A percentile compares a stretch with the other conserved stretches of the same genome.
phyloP scores from a whole-genome alignment of 1,140 invertebrate genomes.

The Nephila pilipes region DNA sequence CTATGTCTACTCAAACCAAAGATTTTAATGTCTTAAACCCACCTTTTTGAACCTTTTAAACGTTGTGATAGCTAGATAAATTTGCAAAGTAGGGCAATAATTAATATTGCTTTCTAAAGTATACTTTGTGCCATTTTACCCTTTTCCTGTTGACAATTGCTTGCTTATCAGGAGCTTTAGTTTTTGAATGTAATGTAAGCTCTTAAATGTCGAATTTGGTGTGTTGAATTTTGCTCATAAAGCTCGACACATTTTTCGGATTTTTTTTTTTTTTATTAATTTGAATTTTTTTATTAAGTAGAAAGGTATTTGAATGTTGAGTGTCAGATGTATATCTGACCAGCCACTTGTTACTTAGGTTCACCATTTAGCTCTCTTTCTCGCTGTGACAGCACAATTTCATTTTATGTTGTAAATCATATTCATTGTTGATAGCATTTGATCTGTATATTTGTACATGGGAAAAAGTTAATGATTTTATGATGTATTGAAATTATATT shows the following conservation, averaged over 20 bases:
- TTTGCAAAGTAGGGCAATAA: conserved; percentile 52
- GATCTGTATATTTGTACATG: conserved; percentile 73
- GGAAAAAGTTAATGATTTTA: conserved; percentile 53
- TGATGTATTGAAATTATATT: conserved; percentile 29
- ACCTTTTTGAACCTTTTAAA: conserved; percentile 74
- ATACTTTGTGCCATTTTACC: conserved; percentile 57
- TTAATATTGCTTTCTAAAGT: conserved; percentile 45
- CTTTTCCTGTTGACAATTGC: conserved; percentile 19
- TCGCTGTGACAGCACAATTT: conserved; percentile 75
- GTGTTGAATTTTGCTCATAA: conserved; percentile 54
- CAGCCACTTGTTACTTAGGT: conserved; percentile 73
- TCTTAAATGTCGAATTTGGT: conserved; percentile 57
- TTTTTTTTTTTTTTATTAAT: neutral
- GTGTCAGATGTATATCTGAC: conserved; percentile 53
- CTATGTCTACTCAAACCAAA: conserved; percentile 68
- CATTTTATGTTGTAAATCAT: conserved; percentile 72
- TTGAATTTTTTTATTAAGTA: neutral
- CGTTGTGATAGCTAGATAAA: conserved; percentile 69
- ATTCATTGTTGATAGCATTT: conserved; percentile 76
- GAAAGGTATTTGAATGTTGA: conserved; percentile 49
- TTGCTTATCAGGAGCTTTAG: conserved; percentile 33
- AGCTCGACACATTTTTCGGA: neutral
- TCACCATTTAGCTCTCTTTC: conserved; percentile 68
- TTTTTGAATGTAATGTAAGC: conserved; percentile 62
- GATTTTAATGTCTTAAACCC: conserved; percentile 68